Evolutionary conservation across 2,797 vertebrate species (phyloP).

Genomic region (Bradypodion ventrale): DNA sequence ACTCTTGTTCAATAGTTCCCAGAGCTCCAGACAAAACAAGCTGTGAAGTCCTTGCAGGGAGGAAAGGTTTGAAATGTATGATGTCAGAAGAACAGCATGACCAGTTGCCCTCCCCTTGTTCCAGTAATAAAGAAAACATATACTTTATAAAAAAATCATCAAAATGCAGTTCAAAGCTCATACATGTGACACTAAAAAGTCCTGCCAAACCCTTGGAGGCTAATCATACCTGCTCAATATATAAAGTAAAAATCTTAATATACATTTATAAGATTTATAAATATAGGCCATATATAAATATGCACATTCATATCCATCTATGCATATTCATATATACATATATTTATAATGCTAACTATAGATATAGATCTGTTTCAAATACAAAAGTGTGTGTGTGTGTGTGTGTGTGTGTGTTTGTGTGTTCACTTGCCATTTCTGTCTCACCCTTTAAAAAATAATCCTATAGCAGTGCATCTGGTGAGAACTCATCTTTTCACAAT

Average conservation of each 20-base stretch:
- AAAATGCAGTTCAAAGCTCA: slow-evolving; percentile 74
- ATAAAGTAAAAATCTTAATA: slow-evolving; percentile 61
- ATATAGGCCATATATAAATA: slow-evolving; percentile 43
- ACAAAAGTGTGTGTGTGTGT: slow-evolving; percentile 42
- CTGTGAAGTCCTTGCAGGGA: slow-evolving; percentile 34
- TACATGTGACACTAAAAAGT: slow-evolving; percentile 70
- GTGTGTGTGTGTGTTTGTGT: neutral
- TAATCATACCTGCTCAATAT: slow-evolving; percentile 71
- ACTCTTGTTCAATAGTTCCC: slow-evolving; percentile 2
- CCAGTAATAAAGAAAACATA: slow-evolving; percentile 45
- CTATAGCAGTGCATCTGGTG: slow-evolving; percentile 51
- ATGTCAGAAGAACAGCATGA: slow-evolving; percentile 57
- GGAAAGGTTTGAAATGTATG: slow-evolving; percentile 46
- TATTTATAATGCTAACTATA: slow-evolving; percentile 36
- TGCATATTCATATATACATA: slow-evolving; percentile 46
- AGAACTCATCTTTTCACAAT: slow-evolving; percentile 40
- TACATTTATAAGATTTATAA: slow-evolving; percentile 26
- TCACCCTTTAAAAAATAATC: slow-evolving; percentile 58
- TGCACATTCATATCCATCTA: slow-evolving; percentile 21
- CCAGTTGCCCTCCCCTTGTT: slow-evolving; percentile 21
- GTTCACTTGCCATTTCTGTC: slow-evolving; percentile 50
- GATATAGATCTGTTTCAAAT: slow-evolving; percentile 65
- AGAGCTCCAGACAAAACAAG: slow-evolving; percentile 56
- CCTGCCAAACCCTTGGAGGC: slow-evolving; percentile 63
- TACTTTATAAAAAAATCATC: slow-evolving; percentile 46